phyloP scores from a whole-genome alignment of 2,113 vertebrate species.

The Fregetta grallaria region DNA sequence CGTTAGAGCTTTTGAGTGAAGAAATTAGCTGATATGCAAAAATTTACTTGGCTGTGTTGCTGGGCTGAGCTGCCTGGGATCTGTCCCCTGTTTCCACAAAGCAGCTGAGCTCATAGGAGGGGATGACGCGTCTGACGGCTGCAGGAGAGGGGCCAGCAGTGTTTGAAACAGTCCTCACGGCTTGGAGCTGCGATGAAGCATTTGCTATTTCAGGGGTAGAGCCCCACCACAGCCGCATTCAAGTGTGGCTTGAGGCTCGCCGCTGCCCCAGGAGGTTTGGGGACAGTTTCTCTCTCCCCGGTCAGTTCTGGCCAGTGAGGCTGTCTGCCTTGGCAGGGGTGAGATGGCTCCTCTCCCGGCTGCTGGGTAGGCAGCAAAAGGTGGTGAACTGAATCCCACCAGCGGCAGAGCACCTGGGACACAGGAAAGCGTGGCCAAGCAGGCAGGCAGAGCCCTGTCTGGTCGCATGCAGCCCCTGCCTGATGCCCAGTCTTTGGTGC shows the following conservation, averaged over 20 bases:
- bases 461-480: not conserved
- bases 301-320: not conserved
- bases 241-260: accelerated
- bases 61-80: not conserved
- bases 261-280: not conserved
- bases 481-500: accelerated
- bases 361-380: not conserved
- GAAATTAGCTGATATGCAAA: not conserved
- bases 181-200: not conserved
- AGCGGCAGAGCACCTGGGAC: not conserved
- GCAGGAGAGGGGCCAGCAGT: not conserved
- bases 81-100: not conserved
- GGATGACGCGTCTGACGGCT: accelerated
- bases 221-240: not conserved
- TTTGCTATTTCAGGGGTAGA: not conserved
- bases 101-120: not conserved
- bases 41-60: accelerated
- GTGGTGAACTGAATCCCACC: not conserved
- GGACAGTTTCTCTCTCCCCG: not conserved
- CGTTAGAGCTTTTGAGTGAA: not conserved
- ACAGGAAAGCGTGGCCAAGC: not conserved
- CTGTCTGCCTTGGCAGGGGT: not conserved
- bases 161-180: accelerated
- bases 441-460: not conserved
- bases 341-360: not conserved